Evolutionary conservation across 2,797 vertebrate genomes (phyloP).

Genomic region (Enteromius viviparus): DNA sequence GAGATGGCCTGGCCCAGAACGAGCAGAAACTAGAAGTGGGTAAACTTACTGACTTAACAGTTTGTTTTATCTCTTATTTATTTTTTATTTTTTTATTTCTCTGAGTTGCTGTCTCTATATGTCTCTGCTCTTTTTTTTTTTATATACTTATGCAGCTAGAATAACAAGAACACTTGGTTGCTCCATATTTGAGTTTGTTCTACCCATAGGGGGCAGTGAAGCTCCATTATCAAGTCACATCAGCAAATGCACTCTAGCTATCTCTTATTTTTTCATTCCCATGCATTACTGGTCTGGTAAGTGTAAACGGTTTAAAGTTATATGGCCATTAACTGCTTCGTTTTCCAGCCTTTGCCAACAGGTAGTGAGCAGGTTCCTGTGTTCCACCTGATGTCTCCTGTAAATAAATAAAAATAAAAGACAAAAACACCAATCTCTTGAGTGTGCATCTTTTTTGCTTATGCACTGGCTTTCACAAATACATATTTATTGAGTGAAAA

Average conservation of each 20-base stretch:
- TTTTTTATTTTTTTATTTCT: not conserved
- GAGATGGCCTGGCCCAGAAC: slow-evolving; percentile 94
- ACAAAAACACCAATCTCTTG: slow-evolving; percentile 70
- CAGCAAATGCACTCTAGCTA: not conserved
- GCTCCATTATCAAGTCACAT: not conserved
- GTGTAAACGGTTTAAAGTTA: slow-evolving; percentile 23
- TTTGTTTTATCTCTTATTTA: not conserved
- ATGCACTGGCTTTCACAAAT: slow-evolving; percentile 27
- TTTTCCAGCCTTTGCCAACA: slow-evolving; percentile 88
- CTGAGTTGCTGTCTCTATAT: not conserved
- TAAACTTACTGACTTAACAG: slow-evolving; percentile 67
- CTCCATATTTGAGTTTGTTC: not conserved
- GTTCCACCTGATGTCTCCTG: slow-evolving; percentile 76
- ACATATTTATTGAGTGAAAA: slow-evolving; percentile 22
- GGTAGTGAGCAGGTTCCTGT: slow-evolving; percentile 82
- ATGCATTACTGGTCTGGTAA: slow-evolving; percentile 7
- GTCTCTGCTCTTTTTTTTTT: not conserved
- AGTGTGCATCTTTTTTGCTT: slow-evolving; percentile 70
- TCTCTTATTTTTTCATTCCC: not conserved
- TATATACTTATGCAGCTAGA: not conserved
- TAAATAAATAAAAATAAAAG: slow-evolving; percentile 82
- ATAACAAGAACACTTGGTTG: not conserved
- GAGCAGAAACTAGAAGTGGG: slow-evolving; percentile 99
- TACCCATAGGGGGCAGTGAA: slow-evolving; percentile 45
- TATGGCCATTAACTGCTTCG: slow-evolving; percentile 60